Conservation (phyloP, 1,140 invertebrate genomes). For the Sarcophaga bullata region DNA sequence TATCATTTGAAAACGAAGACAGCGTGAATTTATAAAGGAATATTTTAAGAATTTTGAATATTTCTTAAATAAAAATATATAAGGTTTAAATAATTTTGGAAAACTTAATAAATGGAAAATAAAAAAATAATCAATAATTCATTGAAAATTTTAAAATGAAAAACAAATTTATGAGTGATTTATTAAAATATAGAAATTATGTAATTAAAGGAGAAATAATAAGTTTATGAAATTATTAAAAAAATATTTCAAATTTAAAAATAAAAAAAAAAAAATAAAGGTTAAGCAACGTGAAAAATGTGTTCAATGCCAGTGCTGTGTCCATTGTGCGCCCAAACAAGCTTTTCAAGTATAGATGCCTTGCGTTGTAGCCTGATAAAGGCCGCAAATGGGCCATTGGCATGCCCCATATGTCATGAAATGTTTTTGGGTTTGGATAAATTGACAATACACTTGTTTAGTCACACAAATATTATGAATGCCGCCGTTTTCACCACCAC, state of each 20-base stretch:
- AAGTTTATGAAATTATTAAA: conserved; percentile 1
- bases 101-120: not conserved
- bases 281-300: conserved; percentile 59
- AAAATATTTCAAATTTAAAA: not conserved
- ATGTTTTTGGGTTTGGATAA: conserved; percentile 80
- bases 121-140: conserved; percentile 12
- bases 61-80: not conserved
- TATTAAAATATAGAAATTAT: conserved; percentile 38
- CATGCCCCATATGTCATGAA: conserved; percentile 81
- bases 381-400: conserved; percentile 77
- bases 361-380: conserved; percentile 77
- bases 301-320: conserved; percentile 75
- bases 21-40: not conserved
- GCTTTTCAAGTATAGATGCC: conserved; percentile 76
- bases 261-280: not conserved
- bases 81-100: not conserved
- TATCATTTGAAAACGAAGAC: conserved; percentile 2
- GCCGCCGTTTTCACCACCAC: not conserved
- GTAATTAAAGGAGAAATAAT: conserved; percentile 6
- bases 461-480: conserved; percentile 69
- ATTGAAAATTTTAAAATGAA: not conserved
- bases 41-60: not conserved
- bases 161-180: not conserved
- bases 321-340: conserved; percentile 78
- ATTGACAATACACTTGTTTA: conserved; percentile 84